Evolutionary conservation across 2,113 vertebrate species (phyloP).

Genomic region (Mohoua ochrocephala): DNA sequence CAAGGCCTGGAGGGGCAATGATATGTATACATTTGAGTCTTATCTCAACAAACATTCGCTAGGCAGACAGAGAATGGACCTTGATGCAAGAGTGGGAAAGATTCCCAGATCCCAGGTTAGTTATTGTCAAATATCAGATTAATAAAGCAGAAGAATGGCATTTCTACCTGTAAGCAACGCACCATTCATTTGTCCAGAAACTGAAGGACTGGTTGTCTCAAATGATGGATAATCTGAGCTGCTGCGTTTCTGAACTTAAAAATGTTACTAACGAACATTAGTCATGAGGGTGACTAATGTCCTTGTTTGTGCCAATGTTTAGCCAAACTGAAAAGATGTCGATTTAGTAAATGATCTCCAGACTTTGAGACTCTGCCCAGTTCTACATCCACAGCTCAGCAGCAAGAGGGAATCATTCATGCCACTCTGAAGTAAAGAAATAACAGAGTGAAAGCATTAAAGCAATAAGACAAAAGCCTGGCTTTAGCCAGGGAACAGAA

Average conservation of each 20-base stretch:
- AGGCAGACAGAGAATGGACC: not conserved
- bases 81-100: not conserved
- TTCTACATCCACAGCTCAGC: not conserved
- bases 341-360: conserved; percentile 37
- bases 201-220: not conserved
- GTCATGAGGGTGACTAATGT: not conserved
- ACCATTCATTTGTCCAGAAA: not conserved
- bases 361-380: not conserved
- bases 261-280: not conserved
- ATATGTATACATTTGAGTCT: not conserved
- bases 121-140: not conserved
- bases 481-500: not conserved
- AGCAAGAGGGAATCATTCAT: not conserved
- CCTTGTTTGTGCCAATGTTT: conserved; percentile 9
- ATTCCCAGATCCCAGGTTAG: not conserved
- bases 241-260: not conserved
- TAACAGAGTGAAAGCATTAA: not conserved
- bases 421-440: not conserved
- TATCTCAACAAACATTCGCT: not conserved
- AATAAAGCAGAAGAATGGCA: not conserved
- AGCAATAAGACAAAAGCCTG: not conserved
- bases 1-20: not conserved
- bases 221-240: not conserved
- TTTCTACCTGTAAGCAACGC: not conserved
- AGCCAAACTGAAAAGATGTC: conserved; percentile 8